These are phyloP conservation scores for Hippocampus zosterae DNA, from an alignment of 2,113 vertebrate species.

Conservation along the genomic window DNA sequence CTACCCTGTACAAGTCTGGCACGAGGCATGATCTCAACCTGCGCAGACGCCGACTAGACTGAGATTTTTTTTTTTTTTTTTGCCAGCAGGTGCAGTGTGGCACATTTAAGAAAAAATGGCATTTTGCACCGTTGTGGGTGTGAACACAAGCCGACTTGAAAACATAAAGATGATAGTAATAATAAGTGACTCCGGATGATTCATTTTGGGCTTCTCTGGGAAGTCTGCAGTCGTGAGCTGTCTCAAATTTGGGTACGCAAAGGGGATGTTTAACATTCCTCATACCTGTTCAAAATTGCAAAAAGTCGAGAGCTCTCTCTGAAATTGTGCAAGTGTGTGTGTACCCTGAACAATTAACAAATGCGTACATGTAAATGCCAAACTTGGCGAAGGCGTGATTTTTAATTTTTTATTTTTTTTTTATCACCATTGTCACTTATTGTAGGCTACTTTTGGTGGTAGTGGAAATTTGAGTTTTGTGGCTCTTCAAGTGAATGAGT, in stretches of 20 bases:
- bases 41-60: no score
- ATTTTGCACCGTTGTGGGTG: no score
- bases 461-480: constrained; percentile 25
- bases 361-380: not conserved
- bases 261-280: not conserved
- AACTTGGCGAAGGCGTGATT: constrained; percentile 14
- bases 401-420: constrained; percentile 51
- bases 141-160: no score
- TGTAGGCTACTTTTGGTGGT: constrained; percentile 16
- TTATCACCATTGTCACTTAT: constrained; percentile 47
- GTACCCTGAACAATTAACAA: not conserved
- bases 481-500: constrained; percentile 39
- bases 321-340: not conserved
- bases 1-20: no score
- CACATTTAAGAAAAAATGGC: no score
- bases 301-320: not conserved
- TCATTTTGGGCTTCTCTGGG: not conserved
- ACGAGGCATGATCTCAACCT: no score
- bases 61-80: no score
- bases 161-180: no score
- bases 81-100: no score
- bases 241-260: not conserved
- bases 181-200: not conserved
- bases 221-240: not conserved
- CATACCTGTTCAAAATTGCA: not conserved